These are phyloP conservation scores for Pholis gunnellus DNA, from an alignment of 2,113 vertebrate genomes.

Conservation along the genomic window DNA sequence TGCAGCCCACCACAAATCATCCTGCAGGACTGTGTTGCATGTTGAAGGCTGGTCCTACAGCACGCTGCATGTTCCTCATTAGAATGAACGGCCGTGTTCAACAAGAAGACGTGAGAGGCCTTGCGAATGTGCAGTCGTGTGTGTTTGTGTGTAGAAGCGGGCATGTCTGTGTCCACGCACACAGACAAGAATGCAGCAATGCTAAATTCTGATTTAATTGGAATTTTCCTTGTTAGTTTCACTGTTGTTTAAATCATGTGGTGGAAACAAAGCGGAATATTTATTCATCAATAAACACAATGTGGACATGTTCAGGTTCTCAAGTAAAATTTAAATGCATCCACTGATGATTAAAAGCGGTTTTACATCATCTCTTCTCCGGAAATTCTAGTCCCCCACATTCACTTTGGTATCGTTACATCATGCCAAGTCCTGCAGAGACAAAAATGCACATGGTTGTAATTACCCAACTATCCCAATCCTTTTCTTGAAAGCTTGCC, in stretches of 20 bases:
- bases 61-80: slow-evolving; percentile 33
- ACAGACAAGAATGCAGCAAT: slow-evolving; percentile 3
- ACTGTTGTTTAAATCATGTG: slow-evolving; percentile 14
- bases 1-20: slow-evolving; percentile 51
- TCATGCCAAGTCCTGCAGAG: slow-evolving; percentile 46
- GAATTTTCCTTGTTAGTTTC: slow-evolving; percentile 30
- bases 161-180: neutral
- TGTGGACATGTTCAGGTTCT: slow-evolving; percentile 31
- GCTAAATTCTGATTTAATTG: slow-evolving; percentile 29
- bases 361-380: slow-evolving; percentile 44
- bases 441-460: slow-evolving; percentile 53
- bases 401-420: slow-evolving; percentile 45
- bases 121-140: neutral
- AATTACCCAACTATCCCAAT: slow-evolving; percentile 56
- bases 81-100: slow-evolving; percentile 7
- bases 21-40: slow-evolving; percentile 28
- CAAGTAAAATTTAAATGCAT: slow-evolving; percentile 34
- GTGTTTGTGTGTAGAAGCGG: slow-evolving; percentile 3
- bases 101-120: neutral
- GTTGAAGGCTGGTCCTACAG: slow-evolving; percentile 37
- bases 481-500: slow-evolving; percentile 33
- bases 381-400: slow-evolving; percentile 27
- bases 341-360: slow-evolving; percentile 35
- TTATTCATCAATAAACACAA: slow-evolving; percentile 16
- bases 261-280: slow-evolving; percentile 15